Base-by-base conservation (phyloP, 2,888 invertebrate genomes). In the Helicoverpa assulta region DNA sequence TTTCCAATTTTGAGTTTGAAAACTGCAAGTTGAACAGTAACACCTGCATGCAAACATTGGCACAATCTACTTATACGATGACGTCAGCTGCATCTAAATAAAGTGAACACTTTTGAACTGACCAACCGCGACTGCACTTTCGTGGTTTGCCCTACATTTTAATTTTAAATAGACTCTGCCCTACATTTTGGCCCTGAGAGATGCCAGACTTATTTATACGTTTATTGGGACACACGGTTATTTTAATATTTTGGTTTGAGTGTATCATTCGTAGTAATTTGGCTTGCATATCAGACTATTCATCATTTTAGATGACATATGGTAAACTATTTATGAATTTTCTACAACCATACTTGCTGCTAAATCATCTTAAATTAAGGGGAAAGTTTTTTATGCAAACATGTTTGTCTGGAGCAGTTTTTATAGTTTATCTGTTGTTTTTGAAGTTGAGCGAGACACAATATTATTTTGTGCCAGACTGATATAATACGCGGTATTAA, bases 101-200 rank as follows among this genome's bases (percentile, higher is more conserved):
- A 69, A 73, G 57, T 55, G 67, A 67, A 68, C 60, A 64, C 67
- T 72, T 73, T 69, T 59, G 64, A 73, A 58, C 73, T 65, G 69
- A 55, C 71, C 63, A 61, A 65, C 63, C 1, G 57, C 16, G 73
- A 62, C 59, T 75, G 75, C 77, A 73, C 62, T 70, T 76, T 71
- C 71, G 72, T 57, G 78, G 78, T 78, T 70, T 79, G 76, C 29
- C 72, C 80, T 78, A 83, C 51, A 81, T 83, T 83, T 81, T 73
- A 81, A 80, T 78, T 87, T 84, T 73, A 87, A 85, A 86, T 86
- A 85, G 82, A 79, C 75, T 67, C 52, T 61, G 87, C 69, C 81
- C 87, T 84, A 86, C 62, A 82, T 86, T 71, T 72, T 50, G 65
- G 71, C 83, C 85, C 78, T 80, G 85, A 76, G 62, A 55, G 68